Percentiles rank a stretch among this genome's conserved stretches.
Conservation (phyloP, 35 echinoderm and acorn worm species). For the Heliocidaris erythrogramma region DNA sequence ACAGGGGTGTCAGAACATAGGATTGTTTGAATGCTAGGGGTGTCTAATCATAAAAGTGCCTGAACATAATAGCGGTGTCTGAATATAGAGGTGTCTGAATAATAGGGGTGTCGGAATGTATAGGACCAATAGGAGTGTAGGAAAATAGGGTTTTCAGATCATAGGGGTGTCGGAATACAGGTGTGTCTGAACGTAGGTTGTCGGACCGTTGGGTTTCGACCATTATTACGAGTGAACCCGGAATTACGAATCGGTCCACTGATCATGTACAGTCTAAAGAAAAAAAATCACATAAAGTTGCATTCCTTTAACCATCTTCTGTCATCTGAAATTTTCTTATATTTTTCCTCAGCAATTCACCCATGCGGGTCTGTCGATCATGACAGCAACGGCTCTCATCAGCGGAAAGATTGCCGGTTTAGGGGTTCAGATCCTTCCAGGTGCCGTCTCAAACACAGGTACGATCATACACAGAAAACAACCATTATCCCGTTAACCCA, state of each 20-base stretch:
- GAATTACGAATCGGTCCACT: not conserved
- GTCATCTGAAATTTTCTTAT: not conserved
- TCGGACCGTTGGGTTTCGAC: not conserved
- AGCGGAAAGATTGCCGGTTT: slow-evolving; percentile 35
- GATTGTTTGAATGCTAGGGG: too few species aligned
- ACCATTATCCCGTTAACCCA: not conserved
- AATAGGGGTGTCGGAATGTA: too few species aligned
- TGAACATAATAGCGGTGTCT: too few species aligned
- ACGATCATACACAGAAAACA: not conserved
- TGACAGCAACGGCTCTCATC: slow-evolving; percentile 9
- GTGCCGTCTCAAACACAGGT: slow-evolving; percentile 20
- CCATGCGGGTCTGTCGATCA: not conserved
- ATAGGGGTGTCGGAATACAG: too few species aligned
- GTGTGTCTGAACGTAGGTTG: too few species aligned
- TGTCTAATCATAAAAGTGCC: too few species aligned
- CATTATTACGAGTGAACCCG: not conserved
- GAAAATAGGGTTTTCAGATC: too few species aligned
- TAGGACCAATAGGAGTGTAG: too few species aligned
- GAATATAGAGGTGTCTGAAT: too few species aligned
- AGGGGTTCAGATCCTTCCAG: slow-evolving; percentile 40
- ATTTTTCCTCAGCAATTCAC: slow-evolving; percentile 16
- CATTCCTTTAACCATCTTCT: not conserved
- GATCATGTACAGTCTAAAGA: not conserved
- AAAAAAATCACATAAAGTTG: not conserved
- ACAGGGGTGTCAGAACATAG: too few species aligned